A percentile compares a stretch with the other conserved stretches of the same genome.
Conservation (phyloP, 1,140 invertebrate genomes). For the Ceratosolen fusciceps region DNA sequence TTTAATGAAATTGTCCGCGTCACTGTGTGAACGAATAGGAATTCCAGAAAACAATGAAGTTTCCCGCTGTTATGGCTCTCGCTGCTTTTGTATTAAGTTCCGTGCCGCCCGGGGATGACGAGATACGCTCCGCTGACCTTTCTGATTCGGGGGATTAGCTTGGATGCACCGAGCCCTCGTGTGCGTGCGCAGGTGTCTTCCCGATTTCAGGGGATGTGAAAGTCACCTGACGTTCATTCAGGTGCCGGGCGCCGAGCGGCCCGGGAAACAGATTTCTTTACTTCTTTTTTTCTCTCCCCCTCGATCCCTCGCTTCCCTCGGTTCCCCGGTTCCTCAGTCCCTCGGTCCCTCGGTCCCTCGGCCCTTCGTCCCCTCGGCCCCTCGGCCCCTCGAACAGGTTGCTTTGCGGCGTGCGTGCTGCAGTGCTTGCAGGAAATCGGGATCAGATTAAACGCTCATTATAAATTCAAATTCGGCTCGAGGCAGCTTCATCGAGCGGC, state of each 20-base stretch:
- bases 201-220: constrained; percentile 39
- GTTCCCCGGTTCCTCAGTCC: background rate
- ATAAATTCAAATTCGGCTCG: background rate
- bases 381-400: background rate
- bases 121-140: constrained; percentile 23
- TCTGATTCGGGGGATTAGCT: constrained; percentile 34
- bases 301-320: background rate
- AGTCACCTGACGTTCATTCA: constrained; percentile 42
- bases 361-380: too few species aligned
- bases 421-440: background rate
- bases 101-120: constrained; percentile 26
- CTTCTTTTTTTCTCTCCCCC: background rate
- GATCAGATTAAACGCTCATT: background rate
- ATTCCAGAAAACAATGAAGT: constrained; percentile 27
- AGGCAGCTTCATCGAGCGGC: background rate
- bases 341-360: background rate
- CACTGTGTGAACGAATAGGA: constrained; percentile 14
- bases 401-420: background rate
- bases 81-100: background rate
- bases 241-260: background rate
- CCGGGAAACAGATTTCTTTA: constrained; percentile 16
- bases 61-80: constrained; percentile 1
- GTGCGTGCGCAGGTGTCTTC: background rate
- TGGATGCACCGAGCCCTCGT: constrained; percentile 4
- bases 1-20: constrained; percentile 27